These are phyloP conservation scores for human DNA, from an alignment of 2,113 vertebrate species.

Conservation along the genomic window GRCh38 chr6:52493001-52493500, in stretches of 20 bases:
- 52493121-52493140: background rate
- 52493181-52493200: background rate
- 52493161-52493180: background rate
- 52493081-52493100: background rate
- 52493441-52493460: no score
- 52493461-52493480: no score
- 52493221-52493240: background rate
- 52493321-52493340: background rate
- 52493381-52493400: background rate
- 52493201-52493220: background rate
- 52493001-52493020: background rate
- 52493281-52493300: background rate
- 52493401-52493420: background rate
- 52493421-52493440: background rate
- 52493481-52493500: no score
- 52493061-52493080: background rate
- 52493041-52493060: background rate
- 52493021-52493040: background rate
- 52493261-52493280: background rate
- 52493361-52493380: rapidly evolving
- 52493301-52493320: background rate
- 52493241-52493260: background rate
- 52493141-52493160: background rate
- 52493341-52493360: background rate
- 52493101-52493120: background rate